Evolutionary conservation across 2,113 vertebrate species (phyloP).

Genomic region (Chaetodon trifascialis): DNA sequence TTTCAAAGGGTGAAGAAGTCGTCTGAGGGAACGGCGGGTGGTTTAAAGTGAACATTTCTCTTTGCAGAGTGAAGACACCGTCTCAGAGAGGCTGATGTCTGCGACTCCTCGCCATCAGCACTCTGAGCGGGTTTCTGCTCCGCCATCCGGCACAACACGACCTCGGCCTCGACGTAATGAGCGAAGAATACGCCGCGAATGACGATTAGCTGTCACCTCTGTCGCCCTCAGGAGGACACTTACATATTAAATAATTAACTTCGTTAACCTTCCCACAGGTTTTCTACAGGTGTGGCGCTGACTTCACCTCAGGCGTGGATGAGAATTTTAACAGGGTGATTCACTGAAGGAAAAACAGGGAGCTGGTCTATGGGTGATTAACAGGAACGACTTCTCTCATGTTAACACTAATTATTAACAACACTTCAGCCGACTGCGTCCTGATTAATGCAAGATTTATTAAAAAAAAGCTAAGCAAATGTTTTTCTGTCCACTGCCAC

Average conservation of each 20-base stretch:
- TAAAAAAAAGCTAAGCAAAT: not conserved
- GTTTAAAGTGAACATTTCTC: not conserved
- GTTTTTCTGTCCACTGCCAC: too few relatives aligned
- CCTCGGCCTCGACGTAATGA: slow-evolving; percentile 23
- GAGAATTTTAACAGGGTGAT: slow-evolving; percentile 41
- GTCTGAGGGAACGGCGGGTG: not conserved
- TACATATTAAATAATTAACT: slow-evolving; percentile 61
- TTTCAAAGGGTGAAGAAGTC: not conserved
- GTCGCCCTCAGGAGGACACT: slow-evolving; percentile 31
- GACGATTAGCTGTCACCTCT: slow-evolving; percentile 39
- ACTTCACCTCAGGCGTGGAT: slow-evolving; percentile 6
- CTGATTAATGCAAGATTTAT: slow-evolving; percentile 2
- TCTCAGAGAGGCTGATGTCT: not conserved
- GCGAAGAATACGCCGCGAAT: not conserved
- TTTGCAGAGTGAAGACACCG: slow-evolving; percentile 5
- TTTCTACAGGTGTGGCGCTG: slow-evolving; percentile 30
- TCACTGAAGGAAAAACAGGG: not conserved
- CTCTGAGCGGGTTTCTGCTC: not conserved
- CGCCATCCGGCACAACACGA: not conserved
- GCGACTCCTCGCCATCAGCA: not conserved
- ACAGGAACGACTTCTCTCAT: not conserved
- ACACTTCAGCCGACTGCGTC: not conserved
- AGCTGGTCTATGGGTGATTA: slow-evolving; percentile 23
- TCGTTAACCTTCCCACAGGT: slow-evolving; percentile 46
- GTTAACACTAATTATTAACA: slow-evolving; percentile 27